Evolutionary conservation across 2,797 vertebrate species (phyloP).

Genomic region (Microctenopoma stevenorrisi): DNA sequence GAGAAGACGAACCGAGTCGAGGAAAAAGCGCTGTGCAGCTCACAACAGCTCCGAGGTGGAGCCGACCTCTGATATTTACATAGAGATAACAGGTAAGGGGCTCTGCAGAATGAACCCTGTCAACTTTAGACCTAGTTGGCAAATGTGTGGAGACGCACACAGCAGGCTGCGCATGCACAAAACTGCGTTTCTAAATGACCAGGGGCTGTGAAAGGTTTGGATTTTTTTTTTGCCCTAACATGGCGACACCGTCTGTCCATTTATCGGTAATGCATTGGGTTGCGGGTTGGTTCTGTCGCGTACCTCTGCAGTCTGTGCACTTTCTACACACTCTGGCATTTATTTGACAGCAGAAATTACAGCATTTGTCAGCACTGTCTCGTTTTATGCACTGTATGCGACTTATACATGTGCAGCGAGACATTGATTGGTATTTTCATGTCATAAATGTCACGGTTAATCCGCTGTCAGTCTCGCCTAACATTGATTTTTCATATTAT

Average conservation of each 20-base stretch:
- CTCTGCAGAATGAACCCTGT: conserved; percentile 48
- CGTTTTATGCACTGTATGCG: background rate
- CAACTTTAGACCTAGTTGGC: conserved; percentile 44
- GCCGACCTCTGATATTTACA: conserved; percentile 81
- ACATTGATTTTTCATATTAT: conserved; percentile 5
- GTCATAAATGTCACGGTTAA: background rate
- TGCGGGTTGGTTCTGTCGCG: background rate
- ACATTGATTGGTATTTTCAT: background rate
- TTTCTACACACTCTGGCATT: background rate
- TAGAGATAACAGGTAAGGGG: conserved; percentile 84
- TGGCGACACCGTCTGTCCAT: conserved; percentile 72
- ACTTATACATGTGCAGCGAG: background rate
- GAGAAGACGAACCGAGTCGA: conserved; percentile 81
- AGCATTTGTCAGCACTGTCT: background rate
- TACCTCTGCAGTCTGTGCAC: background rate
- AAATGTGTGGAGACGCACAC: background rate
- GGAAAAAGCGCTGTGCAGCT: conserved; percentile 82
- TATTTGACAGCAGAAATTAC: background rate
- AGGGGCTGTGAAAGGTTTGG: conserved; percentile 11
- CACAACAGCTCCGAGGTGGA: conserved; percentile 78
- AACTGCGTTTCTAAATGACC: background rate
- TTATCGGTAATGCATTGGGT: conserved; percentile 34
- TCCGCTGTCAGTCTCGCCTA: background rate
- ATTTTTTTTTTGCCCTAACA: conserved; percentile 61
- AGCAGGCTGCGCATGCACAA: background rate